Percentiles rank a stretch among this genome's conserved stretches.
phyloP scores from a whole-genome alignment of 2,888 invertebrate genomes.

The Tachina grossa region DNA sequence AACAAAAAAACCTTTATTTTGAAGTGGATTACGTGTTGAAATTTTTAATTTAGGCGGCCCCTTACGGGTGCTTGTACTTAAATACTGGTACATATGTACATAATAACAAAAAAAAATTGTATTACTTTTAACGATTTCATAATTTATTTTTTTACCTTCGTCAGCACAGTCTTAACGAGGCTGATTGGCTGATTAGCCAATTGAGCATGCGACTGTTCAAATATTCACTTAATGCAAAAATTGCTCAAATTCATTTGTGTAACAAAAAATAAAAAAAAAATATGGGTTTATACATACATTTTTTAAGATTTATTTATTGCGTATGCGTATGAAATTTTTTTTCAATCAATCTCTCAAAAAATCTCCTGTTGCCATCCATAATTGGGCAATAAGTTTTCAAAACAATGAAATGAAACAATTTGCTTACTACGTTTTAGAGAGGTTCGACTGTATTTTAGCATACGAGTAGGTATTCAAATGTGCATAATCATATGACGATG shows the following conservation, averaged over 20 bases:
- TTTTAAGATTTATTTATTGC: slow-evolving; percentile 2
- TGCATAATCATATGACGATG: neutral
- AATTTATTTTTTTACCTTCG: slow-evolving; percentile 34
- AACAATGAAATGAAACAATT: neutral
- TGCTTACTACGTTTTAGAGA: neutral
- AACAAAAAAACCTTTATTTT: slow-evolving; percentile 22
- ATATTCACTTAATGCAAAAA: slow-evolving; percentile 33
- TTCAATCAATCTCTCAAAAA: neutral
- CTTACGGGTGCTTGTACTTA: slow-evolving; percentile 16
- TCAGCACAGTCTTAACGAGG: slow-evolving; percentile 44
- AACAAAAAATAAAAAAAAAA: neutral
- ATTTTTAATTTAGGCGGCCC: slow-evolving; percentile 50
- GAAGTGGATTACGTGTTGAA: slow-evolving; percentile 64
- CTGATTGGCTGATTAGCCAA: neutral
- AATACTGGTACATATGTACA: too few relatives aligned
- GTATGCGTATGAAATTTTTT: neutral
- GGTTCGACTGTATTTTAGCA: neutral
- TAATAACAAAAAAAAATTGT: neutral
- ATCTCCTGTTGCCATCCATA: too few relatives aligned
- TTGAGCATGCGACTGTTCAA: slow-evolving; percentile 10
- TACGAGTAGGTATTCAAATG: neutral
- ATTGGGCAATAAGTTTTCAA: too few relatives aligned
- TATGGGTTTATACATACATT: slow-evolving; percentile 2
- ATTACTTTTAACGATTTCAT: slow-evolving; percentile 53
- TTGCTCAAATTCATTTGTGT: slow-evolving; percentile 28